Conservation (phyloP, 2,797 vertebrate species). For the Scyliorhinus canicula region DNA sequence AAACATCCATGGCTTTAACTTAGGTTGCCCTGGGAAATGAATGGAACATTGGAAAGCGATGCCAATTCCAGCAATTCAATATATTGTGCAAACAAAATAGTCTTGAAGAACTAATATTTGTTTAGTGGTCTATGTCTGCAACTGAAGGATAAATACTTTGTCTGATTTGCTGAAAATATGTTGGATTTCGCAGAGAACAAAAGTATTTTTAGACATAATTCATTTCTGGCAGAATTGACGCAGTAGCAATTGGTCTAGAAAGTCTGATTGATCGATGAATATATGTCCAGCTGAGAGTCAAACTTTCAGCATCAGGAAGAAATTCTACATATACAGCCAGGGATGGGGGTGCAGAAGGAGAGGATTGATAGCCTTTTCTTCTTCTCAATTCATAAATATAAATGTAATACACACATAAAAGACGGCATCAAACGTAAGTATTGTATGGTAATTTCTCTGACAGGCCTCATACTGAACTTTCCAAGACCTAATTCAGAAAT, state of each 20-base stretch:
- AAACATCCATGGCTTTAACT: neutral
- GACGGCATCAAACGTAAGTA: neutral
- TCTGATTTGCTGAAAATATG: neutral
- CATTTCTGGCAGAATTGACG: neutral
- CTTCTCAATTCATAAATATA: neutral
- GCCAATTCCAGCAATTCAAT: neutral
- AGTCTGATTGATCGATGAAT: neutral
- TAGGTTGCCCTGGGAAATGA: neutral
- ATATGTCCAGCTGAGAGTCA: neutral
- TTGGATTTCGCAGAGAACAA: neutral
- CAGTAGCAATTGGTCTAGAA: too few relatives aligned
- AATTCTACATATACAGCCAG: neutral
- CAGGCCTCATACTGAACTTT: neutral
- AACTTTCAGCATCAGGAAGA: neutral
- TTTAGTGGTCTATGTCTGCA: neutral
- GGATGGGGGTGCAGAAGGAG: neutral
- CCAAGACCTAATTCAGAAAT: neutral
- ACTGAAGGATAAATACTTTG: constrained; percentile 9
- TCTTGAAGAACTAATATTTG: neutral
- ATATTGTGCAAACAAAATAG: neutral
- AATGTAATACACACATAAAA: neutral
- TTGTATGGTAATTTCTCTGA: neutral
- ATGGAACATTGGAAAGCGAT: neutral
- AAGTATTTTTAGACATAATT: neutral
- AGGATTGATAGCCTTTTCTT: neutral